Percentiles rank a stretch among this genome's conserved stretches.
Evolutionary conservation across 2,113 vertebrate genomes (phyloP).

Genomic region (Phodopus roborovskii): DNA sequence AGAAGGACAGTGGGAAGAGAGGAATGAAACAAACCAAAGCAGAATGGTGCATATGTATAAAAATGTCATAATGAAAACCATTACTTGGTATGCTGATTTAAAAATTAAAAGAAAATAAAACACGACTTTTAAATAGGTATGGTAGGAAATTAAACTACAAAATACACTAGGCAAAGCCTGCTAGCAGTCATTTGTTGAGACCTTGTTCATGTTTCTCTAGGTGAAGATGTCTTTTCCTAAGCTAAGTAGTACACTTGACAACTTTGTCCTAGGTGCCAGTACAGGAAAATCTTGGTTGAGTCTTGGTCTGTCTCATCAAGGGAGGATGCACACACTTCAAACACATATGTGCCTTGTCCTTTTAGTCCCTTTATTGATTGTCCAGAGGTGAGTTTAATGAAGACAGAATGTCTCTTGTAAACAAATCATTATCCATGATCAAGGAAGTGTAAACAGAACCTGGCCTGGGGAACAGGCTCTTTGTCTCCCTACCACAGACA

Average conservation of each 20-base stretch:
- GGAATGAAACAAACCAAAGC: not conserved
- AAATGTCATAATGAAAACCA: not conserved
- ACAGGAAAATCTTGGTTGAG: constrained; percentile 41
- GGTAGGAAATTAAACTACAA: not conserved
- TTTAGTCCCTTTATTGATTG: constrained; percentile 53
- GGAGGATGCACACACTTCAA: constrained; percentile 47
- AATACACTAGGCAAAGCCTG: not conserved
- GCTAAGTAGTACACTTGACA: not conserved
- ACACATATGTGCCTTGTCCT: constrained; percentile 16
- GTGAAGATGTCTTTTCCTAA: not conserved
- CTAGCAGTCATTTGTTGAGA: not conserved
- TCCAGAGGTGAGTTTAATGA: constrained; percentile 75
- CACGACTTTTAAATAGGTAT: not conserved
- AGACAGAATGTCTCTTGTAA: constrained; percentile 77
- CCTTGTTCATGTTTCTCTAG: not conserved
- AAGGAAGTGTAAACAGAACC: constrained; percentile 74
- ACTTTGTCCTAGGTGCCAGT: not conserved
- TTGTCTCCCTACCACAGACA: constrained; percentile 66
- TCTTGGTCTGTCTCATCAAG: constrained; percentile 27
- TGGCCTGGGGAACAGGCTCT: constrained; percentile 59
- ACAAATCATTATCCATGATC: constrained; percentile 76
- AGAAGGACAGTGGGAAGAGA: not conserved
- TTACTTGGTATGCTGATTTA: not conserved
- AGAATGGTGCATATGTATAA: not conserved
- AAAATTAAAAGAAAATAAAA: not conserved